Evolutionary conservation across 64 coral and sea anemone genomes (phyloP).

Genomic region (Trachythela sp.): DNA sequence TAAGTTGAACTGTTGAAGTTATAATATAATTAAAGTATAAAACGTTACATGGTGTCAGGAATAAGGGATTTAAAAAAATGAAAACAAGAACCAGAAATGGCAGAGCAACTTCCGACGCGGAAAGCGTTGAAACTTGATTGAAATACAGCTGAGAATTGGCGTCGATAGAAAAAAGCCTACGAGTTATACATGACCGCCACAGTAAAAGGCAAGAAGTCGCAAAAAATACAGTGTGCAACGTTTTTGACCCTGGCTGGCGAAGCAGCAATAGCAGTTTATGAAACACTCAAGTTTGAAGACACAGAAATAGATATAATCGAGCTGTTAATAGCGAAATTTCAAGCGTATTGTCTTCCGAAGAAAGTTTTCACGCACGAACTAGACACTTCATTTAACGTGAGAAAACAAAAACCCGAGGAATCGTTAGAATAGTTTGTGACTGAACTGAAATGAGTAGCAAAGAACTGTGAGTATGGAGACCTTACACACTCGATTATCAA

Average conservation of each 20-base stretch:
- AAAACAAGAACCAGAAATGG: too few relatives aligned
- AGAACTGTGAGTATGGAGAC: slow-evolving; percentile 2
- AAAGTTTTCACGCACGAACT: not conserved
- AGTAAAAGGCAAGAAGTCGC: not conserved
- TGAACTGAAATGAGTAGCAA: not conserved
- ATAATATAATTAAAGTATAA: too few relatives aligned
- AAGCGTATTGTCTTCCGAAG: not conserved
- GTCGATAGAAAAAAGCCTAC: not conserved
- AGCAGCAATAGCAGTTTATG: not conserved
- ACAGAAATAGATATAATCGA: not conserved
- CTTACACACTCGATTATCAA: not conserved
- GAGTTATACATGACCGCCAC: slow-evolving; percentile 7
- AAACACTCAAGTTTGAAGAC: not conserved
- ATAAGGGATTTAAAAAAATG: too few relatives aligned
- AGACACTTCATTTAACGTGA: not conserved
- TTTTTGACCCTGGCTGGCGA: not conserved
- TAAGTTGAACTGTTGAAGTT: too few relatives aligned
- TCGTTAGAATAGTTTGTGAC: not conserved
- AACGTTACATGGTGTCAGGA: too few relatives aligned
- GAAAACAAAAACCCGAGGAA: not conserved
- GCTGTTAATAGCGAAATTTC: not conserved
- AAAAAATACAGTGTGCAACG: slow-evolving; percentile 1
- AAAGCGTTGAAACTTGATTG: too few relatives aligned
- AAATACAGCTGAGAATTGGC: not conserved
- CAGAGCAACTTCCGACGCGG: too few relatives aligned